These are phyloP conservation scores for Scaeva pyrastri DNA, from an alignment of 2,888 invertebrate genomes.

Conservation along the genomic window DNA sequence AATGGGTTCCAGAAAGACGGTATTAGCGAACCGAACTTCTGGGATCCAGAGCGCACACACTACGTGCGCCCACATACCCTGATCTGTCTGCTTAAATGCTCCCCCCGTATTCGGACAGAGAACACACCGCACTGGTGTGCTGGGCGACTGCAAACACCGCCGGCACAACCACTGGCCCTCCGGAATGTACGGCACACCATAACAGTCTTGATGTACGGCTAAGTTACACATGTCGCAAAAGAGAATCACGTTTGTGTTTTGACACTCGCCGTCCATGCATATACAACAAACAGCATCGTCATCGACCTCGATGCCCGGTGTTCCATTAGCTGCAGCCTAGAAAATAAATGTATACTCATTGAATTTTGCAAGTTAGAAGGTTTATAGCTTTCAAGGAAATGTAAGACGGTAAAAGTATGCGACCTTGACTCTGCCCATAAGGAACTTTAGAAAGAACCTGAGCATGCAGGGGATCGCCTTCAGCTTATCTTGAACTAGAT, in stretches of 20 bases:
- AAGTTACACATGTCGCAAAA: constrained; percentile 99
- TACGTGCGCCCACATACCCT: constrained; percentile 98
- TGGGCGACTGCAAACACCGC: constrained; percentile 97
- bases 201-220: constrained; percentile 99
- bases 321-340: constrained; percentile 88
- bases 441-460: too few species aligned
- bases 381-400: too few species aligned
- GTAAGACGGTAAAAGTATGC: too few species aligned
- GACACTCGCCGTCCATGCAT: constrained; percentile 99
- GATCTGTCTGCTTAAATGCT: constrained; percentile 99
- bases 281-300: constrained; percentile 99
- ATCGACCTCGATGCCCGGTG: constrained; percentile 92
- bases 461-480: too few species aligned
- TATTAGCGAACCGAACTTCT: constrained; percentile 98
- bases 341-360: not conserved
- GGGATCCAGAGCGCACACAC: constrained; percentile 99
- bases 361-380: too few species aligned
- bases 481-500: too few species aligned
- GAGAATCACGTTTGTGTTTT: constrained; percentile 98
- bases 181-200: constrained; percentile 97
- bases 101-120: constrained; percentile 99
- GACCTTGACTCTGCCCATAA: too few species aligned
- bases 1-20: constrained; percentile 98
- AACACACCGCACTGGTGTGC: constrained; percentile 97
- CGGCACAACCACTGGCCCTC: constrained; percentile 99